Base-by-base conservation (phyloP, 2,888 invertebrate species). In the Drosophila anomelani region DNA sequence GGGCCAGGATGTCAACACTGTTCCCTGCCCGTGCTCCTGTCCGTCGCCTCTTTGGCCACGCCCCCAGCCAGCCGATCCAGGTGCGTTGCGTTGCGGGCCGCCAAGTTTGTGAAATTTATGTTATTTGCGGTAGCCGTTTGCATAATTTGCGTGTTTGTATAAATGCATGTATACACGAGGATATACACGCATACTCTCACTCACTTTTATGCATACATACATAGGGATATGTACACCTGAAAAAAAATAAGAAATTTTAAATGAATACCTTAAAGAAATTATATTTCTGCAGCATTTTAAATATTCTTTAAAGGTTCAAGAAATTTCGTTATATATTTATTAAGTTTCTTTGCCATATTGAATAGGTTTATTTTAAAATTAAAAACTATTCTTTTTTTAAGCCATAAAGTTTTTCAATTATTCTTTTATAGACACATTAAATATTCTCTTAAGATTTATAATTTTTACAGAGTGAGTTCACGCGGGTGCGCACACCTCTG, bases 61-160 rank as follows among this genome's bases (percentile, higher is more conserved):
- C 23, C 34, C 47, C 5, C 8, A 9, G 20, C 38, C 23, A 13
- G 63, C 39, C 41, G 49, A 26, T 75, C 78, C 83, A 85, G 86
- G 80, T 84, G 88, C 76, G 88, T 46, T 46, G 44, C 29, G 47
- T 85, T 84, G 85, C 71, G 72, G 81, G 77, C 83, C 86, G 88
- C 75, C 83, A 79, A 80, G 84, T 67, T 80, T 88, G 84, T 75
- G 86, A 85, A 85, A 85, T 85, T 85, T 85, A 85, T 85, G 84
- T 88, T 85, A 85, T 85, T 85, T 85, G 84, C 84, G 84, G 84
- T 86, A 69, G 88, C 81, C 84, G 84, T 88, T 85, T 85, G 84
- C 84, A 85, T 85, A 85, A 88, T 85, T 85, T 85, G 84, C 88
- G 88, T 88, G 84, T 86, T 83, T 86, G 87, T 79, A 78, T 75